phyloP scores from a whole-genome alignment of 2,797 vertebrate species.

The Nyctalus aviator region DNA sequence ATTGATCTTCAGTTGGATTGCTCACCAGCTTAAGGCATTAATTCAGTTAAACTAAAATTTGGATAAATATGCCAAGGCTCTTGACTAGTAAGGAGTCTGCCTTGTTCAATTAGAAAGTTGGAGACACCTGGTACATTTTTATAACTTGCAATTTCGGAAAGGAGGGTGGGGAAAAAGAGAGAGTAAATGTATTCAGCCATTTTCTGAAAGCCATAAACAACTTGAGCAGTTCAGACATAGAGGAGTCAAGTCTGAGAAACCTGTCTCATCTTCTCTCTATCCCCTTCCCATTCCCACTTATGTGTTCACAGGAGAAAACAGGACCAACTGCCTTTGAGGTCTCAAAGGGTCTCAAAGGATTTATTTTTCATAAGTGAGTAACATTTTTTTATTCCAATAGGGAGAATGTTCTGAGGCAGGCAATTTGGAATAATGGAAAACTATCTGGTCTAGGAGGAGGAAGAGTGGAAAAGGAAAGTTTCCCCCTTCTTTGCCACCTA shows the following conservation, averaged over 20 bases:
- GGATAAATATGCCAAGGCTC: constrained; percentile 76
- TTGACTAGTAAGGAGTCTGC: constrained; percentile 81
- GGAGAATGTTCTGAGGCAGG: background rate
- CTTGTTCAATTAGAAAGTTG: constrained; percentile 82
- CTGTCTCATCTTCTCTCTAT: background rate
- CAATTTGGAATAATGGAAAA: background rate
- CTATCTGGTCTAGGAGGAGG: background rate
- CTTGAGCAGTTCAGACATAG: background rate
- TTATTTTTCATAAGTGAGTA: constrained; percentile 74
- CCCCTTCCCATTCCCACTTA: background rate
- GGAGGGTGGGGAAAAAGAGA: background rate
- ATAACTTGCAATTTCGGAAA: constrained; percentile 70
- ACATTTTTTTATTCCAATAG: constrained; percentile 52
- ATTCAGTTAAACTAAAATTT: constrained; percentile 70
- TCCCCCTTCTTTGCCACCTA: background rate
- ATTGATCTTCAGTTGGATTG: constrained; percentile 64
- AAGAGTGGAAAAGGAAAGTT: background rate
- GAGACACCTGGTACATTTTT: constrained; percentile 80
- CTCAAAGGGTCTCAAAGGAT: constrained; percentile 37
- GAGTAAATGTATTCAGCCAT: background rate
- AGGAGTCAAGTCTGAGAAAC: background rate
- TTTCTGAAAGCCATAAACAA: constrained; percentile 55
- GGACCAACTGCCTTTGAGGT: constrained; percentile 43
- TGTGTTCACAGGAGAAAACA: constrained; percentile 41
- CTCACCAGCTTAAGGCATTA: constrained; percentile 68